Conservation (phyloP, 2,113 vertebrate species). For the Halichoerus grypus region DNA sequence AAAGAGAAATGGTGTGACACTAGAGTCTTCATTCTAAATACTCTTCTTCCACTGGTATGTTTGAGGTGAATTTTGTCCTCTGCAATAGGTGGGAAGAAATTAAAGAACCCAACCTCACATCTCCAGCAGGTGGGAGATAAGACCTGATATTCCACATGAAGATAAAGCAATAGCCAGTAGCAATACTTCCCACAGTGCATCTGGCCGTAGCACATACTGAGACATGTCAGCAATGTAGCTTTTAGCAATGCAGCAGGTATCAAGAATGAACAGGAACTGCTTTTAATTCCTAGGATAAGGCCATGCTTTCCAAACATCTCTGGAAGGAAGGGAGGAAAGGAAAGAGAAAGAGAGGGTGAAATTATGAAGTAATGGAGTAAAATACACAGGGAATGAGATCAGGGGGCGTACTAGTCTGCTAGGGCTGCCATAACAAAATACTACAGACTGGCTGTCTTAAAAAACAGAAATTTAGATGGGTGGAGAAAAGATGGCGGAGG, state of each 20-base stretch:
- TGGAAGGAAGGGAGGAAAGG: background rate
- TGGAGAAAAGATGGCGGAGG: too few species aligned
- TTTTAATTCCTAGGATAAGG: background rate
- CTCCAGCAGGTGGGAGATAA: background rate
- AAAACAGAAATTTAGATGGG: too few species aligned
- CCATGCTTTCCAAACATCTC: background rate
- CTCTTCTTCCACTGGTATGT: background rate
- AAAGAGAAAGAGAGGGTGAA: background rate
- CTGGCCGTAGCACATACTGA: background rate
- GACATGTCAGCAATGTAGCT: background rate
- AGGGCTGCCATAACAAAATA: background rate
- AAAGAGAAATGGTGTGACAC: background rate
- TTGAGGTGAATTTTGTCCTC: background rate
- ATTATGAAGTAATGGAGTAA: background rate
- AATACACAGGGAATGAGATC: background rate
- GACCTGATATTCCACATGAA: background rate
- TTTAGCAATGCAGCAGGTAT: too few species aligned
- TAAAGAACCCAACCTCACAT: background rate
- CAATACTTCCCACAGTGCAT: background rate
- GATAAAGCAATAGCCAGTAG: background rate
- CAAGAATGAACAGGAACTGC: background rate
- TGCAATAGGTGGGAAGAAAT: background rate
- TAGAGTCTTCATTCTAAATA: background rate
- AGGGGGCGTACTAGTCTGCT: background rate
- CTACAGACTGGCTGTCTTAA: background rate